A percentile compares a stretch with the other conserved stretches of the same genome.
phyloP scores from a whole-genome alignment of 2,797 vertebrate species.

The Pangasius sanitwongsei region DNA sequence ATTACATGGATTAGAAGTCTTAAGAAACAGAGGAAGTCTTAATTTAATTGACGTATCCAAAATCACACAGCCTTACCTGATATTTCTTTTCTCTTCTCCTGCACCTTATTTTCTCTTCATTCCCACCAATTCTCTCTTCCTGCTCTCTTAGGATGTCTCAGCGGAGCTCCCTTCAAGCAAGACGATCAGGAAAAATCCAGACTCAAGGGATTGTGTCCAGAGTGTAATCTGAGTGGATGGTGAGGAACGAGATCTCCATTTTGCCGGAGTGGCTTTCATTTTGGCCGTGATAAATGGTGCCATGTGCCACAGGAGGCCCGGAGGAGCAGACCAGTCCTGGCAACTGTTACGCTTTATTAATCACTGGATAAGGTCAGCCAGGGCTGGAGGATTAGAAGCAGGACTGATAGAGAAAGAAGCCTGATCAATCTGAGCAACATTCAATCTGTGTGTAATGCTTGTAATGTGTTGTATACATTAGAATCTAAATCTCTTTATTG shows the following conservation, averaged over 20 bases:
- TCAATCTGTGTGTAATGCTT: not conserved
- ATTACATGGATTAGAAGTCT: conserved; percentile 42
- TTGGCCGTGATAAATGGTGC: conserved; percentile 48
- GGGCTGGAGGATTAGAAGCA: conserved; percentile 3
- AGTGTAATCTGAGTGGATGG: conserved; percentile 49
- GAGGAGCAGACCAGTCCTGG: conserved; percentile 29
- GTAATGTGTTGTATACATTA: not conserved
- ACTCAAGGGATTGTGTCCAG: conserved; percentile 42
- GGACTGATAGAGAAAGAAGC: conserved; percentile 13
- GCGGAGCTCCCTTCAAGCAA: conserved; percentile 28
- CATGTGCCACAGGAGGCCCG: conserved; percentile 41
- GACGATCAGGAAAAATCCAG: conserved; percentile 5
- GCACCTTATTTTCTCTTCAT: conserved; percentile 26
- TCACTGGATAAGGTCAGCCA: conserved; percentile 22
- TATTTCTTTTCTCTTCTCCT: not conserved
- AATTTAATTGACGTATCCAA: conserved; percentile 18
- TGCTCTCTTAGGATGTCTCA: conserved; percentile 14
- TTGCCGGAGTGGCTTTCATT: conserved; percentile 41
- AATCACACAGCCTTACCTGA: not conserved
- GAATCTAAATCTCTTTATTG: not conserved
- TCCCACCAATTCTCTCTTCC: conserved; percentile 3
- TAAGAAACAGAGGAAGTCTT: conserved; percentile 4
- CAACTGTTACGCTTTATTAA: conserved; percentile 49
- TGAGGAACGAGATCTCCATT: conserved; percentile 40
- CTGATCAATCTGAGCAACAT: not conserved